Evolutionary conservation across 2,888 invertebrate genomes (phyloP).

Genomic region (Mellilla xanthometata): DNA sequence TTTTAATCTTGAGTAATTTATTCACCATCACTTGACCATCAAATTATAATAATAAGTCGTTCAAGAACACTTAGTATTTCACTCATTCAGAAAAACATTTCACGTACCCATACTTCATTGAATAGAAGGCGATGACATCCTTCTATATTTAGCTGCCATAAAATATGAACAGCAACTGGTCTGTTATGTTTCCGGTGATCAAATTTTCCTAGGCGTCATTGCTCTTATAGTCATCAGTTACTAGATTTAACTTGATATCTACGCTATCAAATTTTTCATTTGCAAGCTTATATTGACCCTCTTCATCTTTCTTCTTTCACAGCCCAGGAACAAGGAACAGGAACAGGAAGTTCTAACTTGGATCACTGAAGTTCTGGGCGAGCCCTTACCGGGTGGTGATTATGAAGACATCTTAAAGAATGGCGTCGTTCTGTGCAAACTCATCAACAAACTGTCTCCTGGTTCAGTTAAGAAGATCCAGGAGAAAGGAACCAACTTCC

Average conservation of each 20-base stretch:
- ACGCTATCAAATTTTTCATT: too few species aligned
- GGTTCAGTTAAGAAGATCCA: slow-evolving; percentile 98
- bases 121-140: slow-evolving; percentile 5
- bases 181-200: slow-evolving; percentile 17
- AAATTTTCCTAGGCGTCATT: slow-evolving; percentile 24
- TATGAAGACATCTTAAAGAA: slow-evolving; percentile 96
- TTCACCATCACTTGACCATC: too few species aligned
- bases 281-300: too few species aligned
- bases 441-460: slow-evolving; percentile 96
- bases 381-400: slow-evolving; percentile 90
- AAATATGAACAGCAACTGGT: slow-evolving; percentile 19
- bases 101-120: neutral
- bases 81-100: too few species aligned
- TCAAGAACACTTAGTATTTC: too few species aligned
- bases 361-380: slow-evolving; percentile 94
- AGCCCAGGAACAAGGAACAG: slow-evolving; percentile 94
- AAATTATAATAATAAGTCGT: too few species aligned
- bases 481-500: slow-evolving; percentile 97
- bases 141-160: slow-evolving; percentile 12
- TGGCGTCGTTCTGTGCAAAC: slow-evolving; percentile 94
- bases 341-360: slow-evolving; percentile 95
- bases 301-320: slow-evolving; percentile 18
- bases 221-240: neutral
- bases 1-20: too few species aligned
- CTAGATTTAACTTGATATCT: too few species aligned